Conservation (phyloP, 2,113 vertebrate species). For the Thomomys bottae region DNA sequence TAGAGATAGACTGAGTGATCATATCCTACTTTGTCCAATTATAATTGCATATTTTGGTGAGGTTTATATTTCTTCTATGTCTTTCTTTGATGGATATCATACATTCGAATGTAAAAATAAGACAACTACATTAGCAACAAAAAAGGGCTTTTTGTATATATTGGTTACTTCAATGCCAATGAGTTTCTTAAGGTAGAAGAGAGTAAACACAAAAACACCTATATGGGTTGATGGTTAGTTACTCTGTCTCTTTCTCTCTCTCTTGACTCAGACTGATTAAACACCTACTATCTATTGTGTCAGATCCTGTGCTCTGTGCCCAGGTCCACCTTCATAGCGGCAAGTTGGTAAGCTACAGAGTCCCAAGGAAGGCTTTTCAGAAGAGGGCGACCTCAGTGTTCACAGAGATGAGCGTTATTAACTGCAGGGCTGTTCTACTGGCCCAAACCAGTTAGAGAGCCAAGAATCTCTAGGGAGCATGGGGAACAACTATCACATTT, state of each 20-base stretch:
- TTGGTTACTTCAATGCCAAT: too few species aligned
- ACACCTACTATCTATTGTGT: background rate
- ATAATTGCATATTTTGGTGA: constrained; percentile 21
- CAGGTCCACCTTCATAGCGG: background rate
- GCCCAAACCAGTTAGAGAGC: background rate
- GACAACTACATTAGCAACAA: background rate
- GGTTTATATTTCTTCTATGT: constrained; percentile 4
- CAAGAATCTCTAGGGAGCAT: background rate
- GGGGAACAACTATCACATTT: constrained; percentile 1
- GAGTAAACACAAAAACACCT: background rate
- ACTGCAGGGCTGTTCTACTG: background rate
- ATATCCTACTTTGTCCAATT: background rate
- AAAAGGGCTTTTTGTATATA: too few species aligned
- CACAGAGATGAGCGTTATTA: background rate
- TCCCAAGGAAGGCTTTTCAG: background rate
- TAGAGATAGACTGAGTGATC: background rate
- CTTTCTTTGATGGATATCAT: background rate
- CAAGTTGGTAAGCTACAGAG: background rate
- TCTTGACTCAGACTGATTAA: background rate
- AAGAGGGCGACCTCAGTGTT: background rate
- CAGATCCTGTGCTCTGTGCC: background rate
- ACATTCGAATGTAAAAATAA: background rate
- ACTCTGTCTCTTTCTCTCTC: background rate
- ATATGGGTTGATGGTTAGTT: background rate
- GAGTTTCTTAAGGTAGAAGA: constrained; percentile 9